Percentiles rank a stretch among this genome's conserved stretches.
Evolutionary conservation across 2,888 invertebrate species (phyloP).

Genomic region (Acleris cristana): DNA sequence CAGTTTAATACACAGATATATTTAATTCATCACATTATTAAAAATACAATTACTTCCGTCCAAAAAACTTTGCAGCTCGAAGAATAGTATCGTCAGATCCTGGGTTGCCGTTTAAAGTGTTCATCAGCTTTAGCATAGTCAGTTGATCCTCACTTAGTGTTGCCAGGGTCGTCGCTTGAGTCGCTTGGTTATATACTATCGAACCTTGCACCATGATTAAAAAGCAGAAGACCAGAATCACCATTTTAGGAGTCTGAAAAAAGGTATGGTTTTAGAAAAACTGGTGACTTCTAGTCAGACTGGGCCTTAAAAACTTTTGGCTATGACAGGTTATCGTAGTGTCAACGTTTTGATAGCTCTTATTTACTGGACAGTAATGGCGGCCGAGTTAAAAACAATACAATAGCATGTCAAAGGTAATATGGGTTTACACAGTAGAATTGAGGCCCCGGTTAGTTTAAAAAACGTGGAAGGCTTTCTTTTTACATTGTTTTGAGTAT

Average conservation of each 20-base stretch:
- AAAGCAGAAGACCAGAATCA: constrained; percentile 7
- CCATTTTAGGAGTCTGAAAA: constrained; percentile 10
- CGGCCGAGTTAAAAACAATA: too few species aligned
- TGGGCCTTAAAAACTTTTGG: too few species aligned
- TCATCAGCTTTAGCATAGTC: constrained; percentile 11
- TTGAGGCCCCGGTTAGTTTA: too few species aligned
- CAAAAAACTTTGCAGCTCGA: neutral
- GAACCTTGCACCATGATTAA: neutral
- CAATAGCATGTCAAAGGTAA: too few species aligned
- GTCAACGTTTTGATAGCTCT: too few species aligned
- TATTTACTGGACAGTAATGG: too few species aligned
- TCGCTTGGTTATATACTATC: neutral
- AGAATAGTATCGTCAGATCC: neutral
- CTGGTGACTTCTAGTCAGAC: too few species aligned
- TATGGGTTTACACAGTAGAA: too few species aligned
- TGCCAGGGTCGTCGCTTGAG: constrained; percentile 4
- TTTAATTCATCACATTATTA: too few species aligned
- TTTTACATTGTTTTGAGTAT: neutral
- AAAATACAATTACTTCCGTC: neutral
- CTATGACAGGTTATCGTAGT: too few species aligned
- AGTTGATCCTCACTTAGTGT: constrained; percentile 17
- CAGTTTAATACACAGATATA: too few species aligned
- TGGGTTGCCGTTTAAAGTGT: constrained; percentile 12
- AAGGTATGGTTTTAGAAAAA: too few species aligned
- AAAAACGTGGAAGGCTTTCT: neutral